Conservation (phyloP, 2,113 vertebrate genomes). For the Triplophysa tibetana region DNA sequence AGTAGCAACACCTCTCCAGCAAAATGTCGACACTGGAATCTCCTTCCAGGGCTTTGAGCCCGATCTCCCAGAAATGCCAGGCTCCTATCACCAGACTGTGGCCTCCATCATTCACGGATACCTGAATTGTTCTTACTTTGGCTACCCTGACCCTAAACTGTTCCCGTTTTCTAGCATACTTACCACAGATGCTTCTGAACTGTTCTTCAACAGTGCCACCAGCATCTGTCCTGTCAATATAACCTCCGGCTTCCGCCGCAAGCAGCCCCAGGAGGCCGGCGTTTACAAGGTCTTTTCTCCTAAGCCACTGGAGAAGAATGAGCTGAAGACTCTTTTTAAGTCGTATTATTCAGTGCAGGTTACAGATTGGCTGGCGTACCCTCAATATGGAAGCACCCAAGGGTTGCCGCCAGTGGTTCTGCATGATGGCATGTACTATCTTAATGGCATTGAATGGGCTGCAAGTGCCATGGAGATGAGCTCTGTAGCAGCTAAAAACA, state of each 20-base stretch:
- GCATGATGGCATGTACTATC: constrained; percentile 91
- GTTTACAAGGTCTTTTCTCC: constrained; percentile 93
- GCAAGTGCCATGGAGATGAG: constrained; percentile 96
- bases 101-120: constrained; percentile 93
- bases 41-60: constrained; percentile 83
- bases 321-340: constrained; percentile 94
- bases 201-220: constrained; percentile 88
- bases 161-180: constrained; percentile 91
- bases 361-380: constrained; percentile 86
- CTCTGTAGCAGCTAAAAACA: constrained; percentile 92
- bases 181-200: constrained; percentile 79
- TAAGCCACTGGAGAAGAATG: constrained; percentile 78
- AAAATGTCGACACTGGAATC: constrained; percentile 73
- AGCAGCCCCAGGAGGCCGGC: constrained; percentile 91
- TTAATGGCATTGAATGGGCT: constrained; percentile 90
- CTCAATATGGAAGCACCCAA: constrained; percentile 77
- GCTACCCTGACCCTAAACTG: constrained; percentile 90
- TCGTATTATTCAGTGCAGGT: constrained; percentile 97
- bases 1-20: constrained; percentile 84
- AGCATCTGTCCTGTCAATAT: constrained; percentile 93
- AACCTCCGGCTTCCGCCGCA: constrained; percentile 83
- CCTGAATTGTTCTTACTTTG: constrained; percentile 94
- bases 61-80: constrained; percentile 68
- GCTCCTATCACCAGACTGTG: constrained; percentile 83
- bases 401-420: constrained; percentile 83